Evolutionary conservation across 2,113 vertebrate species (phyloP).

Genomic region (Onychostoma macrolepis): DNA sequence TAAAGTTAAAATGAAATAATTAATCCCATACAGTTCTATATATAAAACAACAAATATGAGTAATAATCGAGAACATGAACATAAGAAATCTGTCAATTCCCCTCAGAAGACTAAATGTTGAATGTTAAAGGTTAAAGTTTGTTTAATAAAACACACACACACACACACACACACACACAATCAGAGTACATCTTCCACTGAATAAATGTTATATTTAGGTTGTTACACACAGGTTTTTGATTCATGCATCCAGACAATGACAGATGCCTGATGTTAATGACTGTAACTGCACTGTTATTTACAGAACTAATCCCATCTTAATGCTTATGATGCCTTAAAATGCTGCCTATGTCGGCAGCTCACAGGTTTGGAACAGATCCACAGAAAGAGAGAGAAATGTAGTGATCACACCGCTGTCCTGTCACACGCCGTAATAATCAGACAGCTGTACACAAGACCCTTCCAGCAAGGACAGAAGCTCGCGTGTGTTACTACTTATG

Average conservation of each 20-base stretch:
- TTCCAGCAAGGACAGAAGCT: conserved; percentile 32
- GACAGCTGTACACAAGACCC: conserved; percentile 5
- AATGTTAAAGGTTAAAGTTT: neutral
- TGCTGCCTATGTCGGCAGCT: neutral
- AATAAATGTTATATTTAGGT: neutral
- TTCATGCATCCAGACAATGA: neutral
- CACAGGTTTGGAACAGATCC: neutral
- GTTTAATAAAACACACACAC: neutral
- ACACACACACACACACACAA: neutral
- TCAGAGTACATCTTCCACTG: neutral
- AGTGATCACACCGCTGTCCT: conserved; percentile 9
- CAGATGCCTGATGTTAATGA: neutral
- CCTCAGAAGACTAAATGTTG: neutral
- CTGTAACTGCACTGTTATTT: neutral
- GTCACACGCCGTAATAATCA: neutral
- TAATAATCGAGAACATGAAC: neutral
- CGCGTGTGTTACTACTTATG: neutral
- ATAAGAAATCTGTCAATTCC: neutral
- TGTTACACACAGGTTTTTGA: neutral
- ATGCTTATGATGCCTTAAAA: neutral
- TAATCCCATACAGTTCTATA: neutral
- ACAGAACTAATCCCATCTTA: neutral
- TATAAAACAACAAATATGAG: neutral
- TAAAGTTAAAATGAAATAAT: neutral
- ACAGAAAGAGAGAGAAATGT: neutral